Evolutionary conservation across 2,888 invertebrate species (phyloP).

Genomic region (Aphidius colemani): DNA sequence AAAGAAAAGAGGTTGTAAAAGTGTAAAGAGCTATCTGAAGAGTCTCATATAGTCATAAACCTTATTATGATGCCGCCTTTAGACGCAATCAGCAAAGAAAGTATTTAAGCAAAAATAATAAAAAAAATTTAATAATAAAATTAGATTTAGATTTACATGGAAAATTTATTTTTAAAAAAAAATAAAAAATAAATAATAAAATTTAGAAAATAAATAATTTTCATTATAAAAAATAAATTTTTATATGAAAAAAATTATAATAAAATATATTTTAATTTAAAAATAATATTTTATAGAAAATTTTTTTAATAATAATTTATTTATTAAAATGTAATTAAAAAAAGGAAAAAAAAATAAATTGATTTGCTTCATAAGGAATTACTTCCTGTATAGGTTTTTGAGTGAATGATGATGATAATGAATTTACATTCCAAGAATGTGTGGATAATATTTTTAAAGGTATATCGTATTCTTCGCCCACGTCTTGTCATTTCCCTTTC

Average conservation of each 20-base stretch:
- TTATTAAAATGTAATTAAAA: background rate
- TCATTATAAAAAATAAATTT: background rate
- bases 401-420: slow-evolving; percentile 30
- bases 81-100: no score
- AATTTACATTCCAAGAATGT: slow-evolving; percentile 22
- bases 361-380: slow-evolving; percentile 23
- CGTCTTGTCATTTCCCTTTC: slow-evolving; percentile 16
- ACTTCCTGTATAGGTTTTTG: slow-evolving; percentile 24
- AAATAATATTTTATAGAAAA: background rate
- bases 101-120: no score
- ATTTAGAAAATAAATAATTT: no score
- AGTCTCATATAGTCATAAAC: no score
- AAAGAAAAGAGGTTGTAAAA: no score
- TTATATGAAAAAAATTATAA: background rate
- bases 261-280: slow-evolving; percentile 1
- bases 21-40: no score
- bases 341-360: slow-evolving; percentile 3
- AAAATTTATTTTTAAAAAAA: no score
- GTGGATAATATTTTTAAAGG: slow-evolving; percentile 25
- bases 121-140: no score
- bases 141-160: no score
- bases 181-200: no score
- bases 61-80: no score
- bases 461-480: slow-evolving; percentile 26
- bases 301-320: slow-evolving; percentile 1